Conservation (phyloP, 2,888 invertebrate species). For the Nephrotoma appendiculata region DNA sequence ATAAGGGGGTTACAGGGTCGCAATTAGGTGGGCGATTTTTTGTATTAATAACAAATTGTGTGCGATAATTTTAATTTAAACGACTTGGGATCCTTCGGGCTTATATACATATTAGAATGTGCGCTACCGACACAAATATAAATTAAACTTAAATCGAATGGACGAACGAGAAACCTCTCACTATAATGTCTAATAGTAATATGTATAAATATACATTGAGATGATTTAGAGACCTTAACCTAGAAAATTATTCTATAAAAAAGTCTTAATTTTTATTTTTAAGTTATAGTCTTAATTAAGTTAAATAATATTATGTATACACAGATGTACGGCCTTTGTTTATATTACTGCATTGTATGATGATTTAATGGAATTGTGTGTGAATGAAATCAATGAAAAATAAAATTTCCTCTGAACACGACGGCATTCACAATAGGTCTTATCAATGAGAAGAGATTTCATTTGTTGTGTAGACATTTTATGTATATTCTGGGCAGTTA, state of each 20-base stretch:
- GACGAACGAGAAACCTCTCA: not conserved
- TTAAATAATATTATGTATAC: not conserved
- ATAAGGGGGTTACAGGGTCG: not conserved
- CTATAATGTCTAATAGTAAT: not conserved
- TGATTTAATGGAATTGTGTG: not conserved
- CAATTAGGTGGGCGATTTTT: not conserved
- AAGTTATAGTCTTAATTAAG: not conserved
- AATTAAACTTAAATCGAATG: not conserved
- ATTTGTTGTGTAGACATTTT: too few relatives aligned
- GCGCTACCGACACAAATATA: too few relatives aligned
- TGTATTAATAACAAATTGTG: not conserved
- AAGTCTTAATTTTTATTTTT: not conserved
- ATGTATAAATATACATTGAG: not conserved
- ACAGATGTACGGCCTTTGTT: not conserved
- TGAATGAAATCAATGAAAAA: not conserved
- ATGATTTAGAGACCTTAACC: not conserved
- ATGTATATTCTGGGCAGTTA: too few relatives aligned
- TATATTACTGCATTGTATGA: not conserved
- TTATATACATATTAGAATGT: too few relatives aligned
- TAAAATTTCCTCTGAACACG: not conserved
- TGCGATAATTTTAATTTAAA: not conserved
- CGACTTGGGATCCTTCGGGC: not conserved
- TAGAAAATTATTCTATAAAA: not conserved
- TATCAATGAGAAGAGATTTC: too few relatives aligned
- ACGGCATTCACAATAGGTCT: too few relatives aligned